Evolutionary conservation across 2,113 vertebrate species (phyloP), one percentile per base, ranked within the genome.

Genomic region (Canis aureus): DNA sequence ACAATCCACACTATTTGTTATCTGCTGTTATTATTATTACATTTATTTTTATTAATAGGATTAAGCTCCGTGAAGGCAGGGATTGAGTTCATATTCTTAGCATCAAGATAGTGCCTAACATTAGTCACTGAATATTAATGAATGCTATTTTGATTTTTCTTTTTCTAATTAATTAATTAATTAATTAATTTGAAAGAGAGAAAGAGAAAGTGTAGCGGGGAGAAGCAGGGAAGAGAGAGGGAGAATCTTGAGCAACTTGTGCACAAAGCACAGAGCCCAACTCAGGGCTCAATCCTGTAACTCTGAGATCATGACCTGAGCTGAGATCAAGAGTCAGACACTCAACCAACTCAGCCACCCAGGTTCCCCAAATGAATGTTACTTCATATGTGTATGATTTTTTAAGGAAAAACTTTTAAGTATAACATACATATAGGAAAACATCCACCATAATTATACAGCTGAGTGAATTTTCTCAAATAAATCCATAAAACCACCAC

Each of bases 11-110:
- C 55, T 81, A 43, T n/a, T 86, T 86, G 35, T 49, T 81, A 66
- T 16, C 57, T 74, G 20, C 20, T 64, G 8, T 43, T 73, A 69
- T 49, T 49, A 62, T 55, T 81, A 92, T 49, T 57, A 84, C 35
- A 60, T 60, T 89, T 89, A 88, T 57, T 66, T 85, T 88, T 74
- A 35, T 88, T 92, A 66, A 29, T 66, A 88, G 59, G 74, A 88
- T 82, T 74, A 88, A 88, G 66, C 57, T 88, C 59, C 83, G 51
- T 5, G 49, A 82, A 96, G 15, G 25, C 64, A 95, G n/a, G 27
- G 29, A 73, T n/a, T 57, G 38, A 57, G 3, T 92, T 81, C 73
- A 27, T 64, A 81, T 73, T 51, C 29, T 16, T 64, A 27, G 8
- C 62, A 11, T 8, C 22, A 53, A 62, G 38, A 59, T n/a, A 85